Base-by-base conservation (phyloP, 30 jellyfish, hydroid and myxozoan genomes). In the Hydractinia symbiolongicarpus region DNA sequence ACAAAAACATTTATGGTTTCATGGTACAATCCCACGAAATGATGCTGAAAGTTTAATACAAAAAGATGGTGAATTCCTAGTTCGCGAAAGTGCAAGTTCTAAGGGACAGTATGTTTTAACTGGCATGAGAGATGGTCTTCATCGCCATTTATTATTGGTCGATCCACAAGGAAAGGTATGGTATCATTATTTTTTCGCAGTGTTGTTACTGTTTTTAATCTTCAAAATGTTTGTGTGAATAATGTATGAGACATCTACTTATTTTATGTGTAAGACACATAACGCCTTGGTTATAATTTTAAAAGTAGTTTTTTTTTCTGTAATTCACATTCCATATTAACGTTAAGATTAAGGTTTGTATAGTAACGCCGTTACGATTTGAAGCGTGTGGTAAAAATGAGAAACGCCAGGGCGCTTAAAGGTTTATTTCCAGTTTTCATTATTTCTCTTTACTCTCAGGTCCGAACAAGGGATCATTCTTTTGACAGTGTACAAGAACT, bases 141-240 rank as follows among this genome's bases (percentile, higher is more conserved):
- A 54, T 15, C 54, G 88, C 49, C 88, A 83, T 83, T 51, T 83
- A 14, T 52, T 83, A 56, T 67, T 86, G 44, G 91, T 90, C 50
- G 97, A 90, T 83, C 97, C 97, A 0, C 68, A 82, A 53, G 97
- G 97, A 14, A 91, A 85, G 88, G 97, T 90, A 77, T 58, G 85
- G 21, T 50, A 19, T 4, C 54, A 9, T 82, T 53, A n/a, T 53
- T 4, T 9, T 49, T 30, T 30, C 44, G 44, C 52, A 68, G 21
- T 68, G 16, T 14, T 21, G 11, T 0, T 68, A 1, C 21, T 68
- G 21, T 21, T 68, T 21, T 68, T 13, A n/a, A 68, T 13, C n/a
- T 11, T 13, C 11, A 20, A 0, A 13, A 13, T 2, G 2, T 11
- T 20, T 13, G 69, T 11, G 19, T 58, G 69, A 58, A 17, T 11